Conservation (phyloP, 2,113 vertebrate species). For the Tachycineta bicolor region DNA sequence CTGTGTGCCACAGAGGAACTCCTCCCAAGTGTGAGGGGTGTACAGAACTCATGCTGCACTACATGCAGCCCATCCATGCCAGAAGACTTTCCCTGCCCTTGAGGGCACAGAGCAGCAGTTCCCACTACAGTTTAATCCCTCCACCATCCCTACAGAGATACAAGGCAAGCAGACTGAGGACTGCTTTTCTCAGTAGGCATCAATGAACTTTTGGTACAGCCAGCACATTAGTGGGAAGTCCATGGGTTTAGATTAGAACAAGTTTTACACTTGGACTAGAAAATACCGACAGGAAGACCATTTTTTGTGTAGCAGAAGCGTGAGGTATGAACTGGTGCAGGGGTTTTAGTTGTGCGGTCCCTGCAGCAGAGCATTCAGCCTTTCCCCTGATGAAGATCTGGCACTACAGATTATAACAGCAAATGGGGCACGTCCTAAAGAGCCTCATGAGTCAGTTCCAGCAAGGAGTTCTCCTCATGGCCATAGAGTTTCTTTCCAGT, state of each 20-base stretch:
- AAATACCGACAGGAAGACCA: neutral
- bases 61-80: accelerated
- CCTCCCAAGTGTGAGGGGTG: neutral
- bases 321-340: neutral
- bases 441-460: neutral
- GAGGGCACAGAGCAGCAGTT: neutral
- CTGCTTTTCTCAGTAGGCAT: neutral
- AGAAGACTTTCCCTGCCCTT: neutral
- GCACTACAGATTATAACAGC: neutral
- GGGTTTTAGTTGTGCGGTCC: neutral
- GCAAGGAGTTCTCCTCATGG: neutral
- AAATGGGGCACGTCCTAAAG: neutral
- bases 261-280: neutral
- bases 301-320: accelerated
- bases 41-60: accelerated
- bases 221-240: neutral
- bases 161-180: neutral
- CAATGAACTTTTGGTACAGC: neutral
- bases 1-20: neutral
- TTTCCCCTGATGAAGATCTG: neutral
- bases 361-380: neutral
- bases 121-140: neutral
- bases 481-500: neutral
- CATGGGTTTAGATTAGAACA: neutral
- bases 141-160: neutral